These are phyloP conservation scores for Stramonita haemastoma DNA, from an alignment of 2,888 invertebrate genomes.

Conservation along the genomic window DNA sequence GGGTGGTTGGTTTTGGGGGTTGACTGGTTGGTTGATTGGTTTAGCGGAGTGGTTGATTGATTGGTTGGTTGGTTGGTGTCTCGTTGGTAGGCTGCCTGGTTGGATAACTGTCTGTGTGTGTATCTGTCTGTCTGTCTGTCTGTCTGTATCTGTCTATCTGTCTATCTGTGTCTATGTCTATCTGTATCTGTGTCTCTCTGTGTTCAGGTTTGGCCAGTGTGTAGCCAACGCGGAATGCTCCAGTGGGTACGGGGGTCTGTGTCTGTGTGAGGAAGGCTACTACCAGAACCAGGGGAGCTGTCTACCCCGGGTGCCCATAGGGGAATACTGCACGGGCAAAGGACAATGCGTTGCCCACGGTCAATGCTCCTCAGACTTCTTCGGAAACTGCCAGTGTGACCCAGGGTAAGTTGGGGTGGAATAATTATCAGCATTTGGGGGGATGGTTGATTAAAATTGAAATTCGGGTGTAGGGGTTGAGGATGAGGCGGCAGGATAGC, in stretches of 20 bases:
- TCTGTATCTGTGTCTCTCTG: not conserved
- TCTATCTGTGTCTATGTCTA: not conserved
- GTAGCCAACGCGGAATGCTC: slow-evolving; percentile 42
- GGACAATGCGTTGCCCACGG: slow-evolving; percentile 48
- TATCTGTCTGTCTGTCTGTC: not conserved
- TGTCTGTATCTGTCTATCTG: not conserved
- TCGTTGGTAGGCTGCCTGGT: too few relatives aligned
- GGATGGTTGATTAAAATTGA: too few relatives aligned
- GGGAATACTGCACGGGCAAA: slow-evolving; percentile 43
- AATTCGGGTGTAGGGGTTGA: too few relatives aligned
- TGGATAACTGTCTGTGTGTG: not conserved
- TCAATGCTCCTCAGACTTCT: slow-evolving; percentile 44
- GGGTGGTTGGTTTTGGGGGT: too few relatives aligned
- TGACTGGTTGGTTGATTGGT: too few relatives aligned
- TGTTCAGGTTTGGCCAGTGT: slow-evolving; percentile 37
- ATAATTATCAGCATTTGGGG: too few relatives aligned
- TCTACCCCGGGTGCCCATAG: slow-evolving; percentile 32
- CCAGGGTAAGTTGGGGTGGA: slow-evolving; percentile 23
- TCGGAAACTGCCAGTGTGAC: slow-evolving; percentile 43
- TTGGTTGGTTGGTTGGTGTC: too few relatives aligned
- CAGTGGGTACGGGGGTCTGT: slow-evolving; percentile 35
- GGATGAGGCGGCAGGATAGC: too few relatives aligned
- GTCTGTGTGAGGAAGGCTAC: slow-evolving; percentile 34
- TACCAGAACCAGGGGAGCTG: slow-evolving; percentile 34
- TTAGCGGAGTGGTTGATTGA: too few relatives aligned